phyloP scores from a whole-genome alignment of 2,113 vertebrate species.

The Paralichthys olivaceus region DNA sequence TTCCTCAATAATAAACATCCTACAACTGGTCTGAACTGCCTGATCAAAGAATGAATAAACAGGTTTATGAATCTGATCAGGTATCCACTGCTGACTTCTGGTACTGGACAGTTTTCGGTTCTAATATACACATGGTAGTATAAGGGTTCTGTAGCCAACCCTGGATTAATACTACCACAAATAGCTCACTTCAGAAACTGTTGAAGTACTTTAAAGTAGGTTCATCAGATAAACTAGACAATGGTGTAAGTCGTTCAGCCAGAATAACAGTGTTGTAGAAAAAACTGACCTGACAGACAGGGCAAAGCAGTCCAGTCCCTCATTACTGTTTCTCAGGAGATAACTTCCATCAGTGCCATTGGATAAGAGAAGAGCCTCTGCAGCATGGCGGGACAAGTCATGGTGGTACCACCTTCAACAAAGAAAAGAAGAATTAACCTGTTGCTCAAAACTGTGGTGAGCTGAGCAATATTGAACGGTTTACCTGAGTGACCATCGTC shows the following conservation, averaged over 20 bases:
- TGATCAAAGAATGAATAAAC: too few species aligned
- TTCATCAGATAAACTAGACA: not conserved
- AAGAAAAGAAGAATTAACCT: not conserved
- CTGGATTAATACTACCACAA: not conserved
- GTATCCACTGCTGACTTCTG: not conserved
- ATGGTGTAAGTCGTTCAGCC: not conserved
- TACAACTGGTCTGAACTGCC: too few species aligned
- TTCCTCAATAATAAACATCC: too few species aligned
- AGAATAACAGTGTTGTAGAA: not conserved
- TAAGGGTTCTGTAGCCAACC: too few species aligned
- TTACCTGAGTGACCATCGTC: too few species aligned
- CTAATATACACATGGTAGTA: too few species aligned
- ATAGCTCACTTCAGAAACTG: not conserved
- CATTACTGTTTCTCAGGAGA: conserved; percentile 91
- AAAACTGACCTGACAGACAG: conserved; percentile 91
- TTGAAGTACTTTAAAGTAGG: too few species aligned
- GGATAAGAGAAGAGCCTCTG: conserved; percentile 93
- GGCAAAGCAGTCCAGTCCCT: conserved; percentile 84
- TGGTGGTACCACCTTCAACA: conserved; percentile 91
- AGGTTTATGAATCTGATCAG: not conserved
- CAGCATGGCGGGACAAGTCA: conserved; percentile 89
- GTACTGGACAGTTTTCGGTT: not conserved
- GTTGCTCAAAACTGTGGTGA: not conserved
- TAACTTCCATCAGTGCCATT: conserved; percentile 94
- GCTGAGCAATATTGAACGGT: not conserved